phyloP scores from a whole-genome alignment of 2,797 vertebrate genomes.

The Coracias cyanogaster region DNA sequence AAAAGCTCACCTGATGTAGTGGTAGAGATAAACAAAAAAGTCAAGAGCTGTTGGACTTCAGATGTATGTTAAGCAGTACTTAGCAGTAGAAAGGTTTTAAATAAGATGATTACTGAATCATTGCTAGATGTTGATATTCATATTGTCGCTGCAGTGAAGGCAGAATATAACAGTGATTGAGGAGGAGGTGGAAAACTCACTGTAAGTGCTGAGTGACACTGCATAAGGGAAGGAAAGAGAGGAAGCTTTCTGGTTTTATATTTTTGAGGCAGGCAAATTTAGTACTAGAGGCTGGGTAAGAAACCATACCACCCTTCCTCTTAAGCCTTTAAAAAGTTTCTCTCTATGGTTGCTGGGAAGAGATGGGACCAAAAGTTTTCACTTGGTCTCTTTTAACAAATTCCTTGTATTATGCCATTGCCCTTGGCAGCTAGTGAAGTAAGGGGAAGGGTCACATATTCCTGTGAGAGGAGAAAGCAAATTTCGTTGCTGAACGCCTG shows the following conservation, averaged over 20 bases:
- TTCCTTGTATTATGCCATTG: background rate
- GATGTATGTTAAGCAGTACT: background rate
- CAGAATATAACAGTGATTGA: background rate
- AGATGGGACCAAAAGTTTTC: background rate
- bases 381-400: background rate
- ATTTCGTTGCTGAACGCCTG: background rate
- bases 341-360: background rate
- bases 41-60: background rate
- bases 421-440: background rate
- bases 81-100: background rate
- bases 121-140: background rate
- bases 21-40: background rate
- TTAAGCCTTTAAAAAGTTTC: background rate
- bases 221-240: background rate
- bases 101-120: background rate
- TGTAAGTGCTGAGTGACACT: background rate
- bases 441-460: background rate
- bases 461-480: background rate
- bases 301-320: background rate
- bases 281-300: background rate
- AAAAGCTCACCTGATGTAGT: background rate
- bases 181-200: background rate
- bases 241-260: background rate
- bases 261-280: slow-evolving; percentile 8
- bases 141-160: background rate